These are phyloP conservation scores for Zapus hudsonius DNA, from an alignment of 2,113 vertebrate species.

Conservation along the genomic window DNA sequence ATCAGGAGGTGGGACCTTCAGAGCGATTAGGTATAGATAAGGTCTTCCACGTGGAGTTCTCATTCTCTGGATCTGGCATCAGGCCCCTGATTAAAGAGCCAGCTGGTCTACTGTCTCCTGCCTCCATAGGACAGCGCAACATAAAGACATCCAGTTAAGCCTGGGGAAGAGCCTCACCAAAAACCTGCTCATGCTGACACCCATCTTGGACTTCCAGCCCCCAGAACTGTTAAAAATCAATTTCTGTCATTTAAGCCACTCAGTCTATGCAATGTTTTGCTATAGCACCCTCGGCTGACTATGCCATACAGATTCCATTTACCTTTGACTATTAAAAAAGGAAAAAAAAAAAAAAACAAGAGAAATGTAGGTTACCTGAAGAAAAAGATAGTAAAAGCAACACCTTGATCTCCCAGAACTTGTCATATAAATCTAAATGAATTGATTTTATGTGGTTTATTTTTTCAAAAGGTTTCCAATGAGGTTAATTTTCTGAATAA, in stretches of 20 bases:
- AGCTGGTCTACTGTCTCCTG: background rate
- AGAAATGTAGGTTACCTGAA: background rate
- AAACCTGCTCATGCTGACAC: background rate
- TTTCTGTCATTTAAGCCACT: background rate
- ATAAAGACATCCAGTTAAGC: background rate
- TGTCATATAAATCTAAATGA: background rate
- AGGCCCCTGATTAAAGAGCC: background rate
- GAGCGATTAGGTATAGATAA: background rate
- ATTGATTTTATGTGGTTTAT: background rate
- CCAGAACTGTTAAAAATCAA: background rate
- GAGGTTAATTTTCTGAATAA: conserved; percentile 32
- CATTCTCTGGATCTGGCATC: background rate
- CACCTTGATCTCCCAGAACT: background rate
- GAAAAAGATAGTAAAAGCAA: background rate
- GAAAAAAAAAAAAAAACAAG: background rate
- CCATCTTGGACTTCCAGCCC: background rate
- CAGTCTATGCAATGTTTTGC: background rate
- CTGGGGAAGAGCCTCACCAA: background rate
- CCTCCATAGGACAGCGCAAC: background rate
- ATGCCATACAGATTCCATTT: background rate
- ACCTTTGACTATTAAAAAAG: background rate
- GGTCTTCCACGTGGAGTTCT: background rate
- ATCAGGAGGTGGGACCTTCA: background rate
- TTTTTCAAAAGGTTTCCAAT: conserved; percentile 12
- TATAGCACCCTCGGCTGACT: background rate